Evolutionary conservation across 2,113 vertebrate species (phyloP), one percentile per base, ranked within the genome.

Genomic region (Gobius niger): DNA sequence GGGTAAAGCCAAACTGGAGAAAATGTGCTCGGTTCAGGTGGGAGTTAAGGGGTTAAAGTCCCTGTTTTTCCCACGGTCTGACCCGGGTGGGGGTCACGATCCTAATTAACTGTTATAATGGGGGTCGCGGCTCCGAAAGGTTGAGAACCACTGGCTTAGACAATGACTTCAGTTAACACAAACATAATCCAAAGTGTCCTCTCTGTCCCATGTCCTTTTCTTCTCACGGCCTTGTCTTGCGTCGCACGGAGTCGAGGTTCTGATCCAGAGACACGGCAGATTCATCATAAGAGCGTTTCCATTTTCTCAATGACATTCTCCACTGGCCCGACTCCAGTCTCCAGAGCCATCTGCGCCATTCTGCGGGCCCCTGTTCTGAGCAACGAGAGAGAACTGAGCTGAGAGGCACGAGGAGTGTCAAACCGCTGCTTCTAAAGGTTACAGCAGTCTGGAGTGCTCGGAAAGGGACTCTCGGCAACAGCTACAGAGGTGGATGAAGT

Each of bases 201-300:
- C 10, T 13, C 60, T 56, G 61, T 52, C 59, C 47, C 9, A 7
- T 47, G 56, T 66, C 67, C 18, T 63, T 44, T 53, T 74, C 80
- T 81, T 73, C 67, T 70, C 81, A 77, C 76, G 78, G 80, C 73
- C 67, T 73, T 60, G 68, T 79, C 73, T 64, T 71, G 24, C 24
- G 24, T 24, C 24, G 24, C 24, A 24, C 24, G 24, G 24, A 34
- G 24, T 34, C 24, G 24, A 62, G 80, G 82, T 81, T 76, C 62
- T 76, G 70, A 78, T 80, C 80, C 63, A 40, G 59, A 70, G 77
- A 83, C 77, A 70, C 70, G 70, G 85, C 76, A 87, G 74, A 88
- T 89, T 85, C 75, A 86, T 84, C 85, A 74, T 68, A 9, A 65
- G 80, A 71, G 77, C 24, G 9, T 65, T 52, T 16, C 85, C 54